Evolutionary conservation across 1,140 invertebrate species (phyloP).

Genomic region (Cherax destructor): DNA sequence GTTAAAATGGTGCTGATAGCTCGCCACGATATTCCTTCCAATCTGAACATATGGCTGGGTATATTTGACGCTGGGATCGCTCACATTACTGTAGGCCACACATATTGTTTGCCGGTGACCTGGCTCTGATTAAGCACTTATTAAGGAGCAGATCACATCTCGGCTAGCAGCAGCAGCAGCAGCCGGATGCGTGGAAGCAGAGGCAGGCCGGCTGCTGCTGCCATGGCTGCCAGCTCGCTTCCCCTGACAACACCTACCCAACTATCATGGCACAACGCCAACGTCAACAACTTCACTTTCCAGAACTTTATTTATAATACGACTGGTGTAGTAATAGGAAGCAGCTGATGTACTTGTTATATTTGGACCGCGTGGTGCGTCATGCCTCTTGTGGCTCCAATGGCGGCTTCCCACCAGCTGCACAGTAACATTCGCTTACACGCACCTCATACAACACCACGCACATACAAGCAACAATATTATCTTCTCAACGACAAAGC

Average conservation of each 20-base stretch:
- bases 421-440: background rate
- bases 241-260: background rate
- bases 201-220: conserved; percentile 15
- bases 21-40: background rate
- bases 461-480: no score
- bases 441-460: background rate
- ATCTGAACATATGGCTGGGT: background rate
- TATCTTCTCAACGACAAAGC: no score
- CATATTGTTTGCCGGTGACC: background rate
- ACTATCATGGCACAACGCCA: conserved; percentile 19
- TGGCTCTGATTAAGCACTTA: background rate
- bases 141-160: background rate
- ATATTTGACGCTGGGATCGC: background rate
- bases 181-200: background rate
- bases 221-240: conserved; percentile 6
- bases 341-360: background rate
- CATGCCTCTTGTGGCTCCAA: background rate
- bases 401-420: background rate
- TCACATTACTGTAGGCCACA: background rate
- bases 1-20: background rate
- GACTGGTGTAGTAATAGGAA: background rate
- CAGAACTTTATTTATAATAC: background rate
- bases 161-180: background rate
- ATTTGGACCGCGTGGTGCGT: conserved; percentile 3
- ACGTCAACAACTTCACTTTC: conserved; percentile 1